These are phyloP conservation scores for Crossaster papposus DNA, from an alignment of 53 echinoderm and acorn worm species.

Conservation along the genomic window DNA sequence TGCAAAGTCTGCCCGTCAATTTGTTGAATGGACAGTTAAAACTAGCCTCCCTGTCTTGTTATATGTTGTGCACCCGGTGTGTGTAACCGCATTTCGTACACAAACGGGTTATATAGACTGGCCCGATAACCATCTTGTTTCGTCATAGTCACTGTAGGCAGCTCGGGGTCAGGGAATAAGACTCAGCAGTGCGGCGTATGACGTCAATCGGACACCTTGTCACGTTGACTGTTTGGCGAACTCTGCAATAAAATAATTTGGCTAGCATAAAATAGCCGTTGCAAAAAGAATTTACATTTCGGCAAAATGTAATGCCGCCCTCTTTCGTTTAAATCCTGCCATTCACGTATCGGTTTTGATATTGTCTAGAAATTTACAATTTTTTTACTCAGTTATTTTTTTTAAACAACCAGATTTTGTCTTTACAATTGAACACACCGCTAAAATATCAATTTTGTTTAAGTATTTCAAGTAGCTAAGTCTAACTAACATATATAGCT, in stretches of 20 bases:
- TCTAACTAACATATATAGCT: too few relatives aligned
- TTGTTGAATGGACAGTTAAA: neutral
- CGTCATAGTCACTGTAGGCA: neutral
- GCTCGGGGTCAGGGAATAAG: neutral
- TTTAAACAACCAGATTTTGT: too few relatives aligned
- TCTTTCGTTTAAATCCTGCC: neutral
- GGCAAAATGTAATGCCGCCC: neutral
- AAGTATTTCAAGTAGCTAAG: too few relatives aligned
- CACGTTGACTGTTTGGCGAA: neutral
- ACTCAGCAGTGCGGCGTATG: neutral
- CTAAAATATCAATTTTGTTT: too few relatives aligned
- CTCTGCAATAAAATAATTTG: too few relatives aligned
- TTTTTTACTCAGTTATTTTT: too few relatives aligned
- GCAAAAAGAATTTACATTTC: neutral
- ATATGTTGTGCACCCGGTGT: too few relatives aligned
- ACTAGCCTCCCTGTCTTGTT: too few relatives aligned
- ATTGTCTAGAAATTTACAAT: too few relatives aligned
- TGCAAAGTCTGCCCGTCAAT: neutral
- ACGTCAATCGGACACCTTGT: neutral
- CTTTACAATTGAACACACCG: too few relatives aligned
- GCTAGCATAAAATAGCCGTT: slow-evolving; percentile 9
- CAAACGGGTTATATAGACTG: slow-evolving; percentile 2
- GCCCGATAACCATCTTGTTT: neutral
- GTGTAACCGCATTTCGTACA: slow-evolving; percentile 1
- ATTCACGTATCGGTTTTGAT: neutral